Conservation (phyloP, 2,797 vertebrate genomes). For the Loriculus beryllinus region DNA sequence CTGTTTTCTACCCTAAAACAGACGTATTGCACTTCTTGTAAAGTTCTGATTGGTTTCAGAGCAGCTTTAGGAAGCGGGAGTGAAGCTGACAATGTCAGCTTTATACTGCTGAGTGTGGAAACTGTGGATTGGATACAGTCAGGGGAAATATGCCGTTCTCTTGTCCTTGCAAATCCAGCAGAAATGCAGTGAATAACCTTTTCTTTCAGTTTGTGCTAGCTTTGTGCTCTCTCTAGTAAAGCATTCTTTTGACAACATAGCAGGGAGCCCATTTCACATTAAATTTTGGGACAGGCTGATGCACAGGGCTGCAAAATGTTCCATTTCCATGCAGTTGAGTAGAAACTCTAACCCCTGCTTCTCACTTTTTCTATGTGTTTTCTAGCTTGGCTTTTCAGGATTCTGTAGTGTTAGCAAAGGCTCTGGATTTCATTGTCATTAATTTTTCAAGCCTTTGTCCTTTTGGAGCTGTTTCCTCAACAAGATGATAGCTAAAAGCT, state of each 20-base stretch:
- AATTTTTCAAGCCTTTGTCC: background rate
- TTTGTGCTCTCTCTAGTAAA: background rate
- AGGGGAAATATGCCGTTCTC: background rate
- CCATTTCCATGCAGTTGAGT: fast-evolving
- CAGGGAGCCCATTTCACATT: background rate
- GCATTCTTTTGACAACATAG: background rate
- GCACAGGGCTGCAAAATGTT: background rate
- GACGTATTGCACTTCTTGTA: background rate
- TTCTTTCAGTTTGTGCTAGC: background rate
- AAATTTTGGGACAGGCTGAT: background rate
- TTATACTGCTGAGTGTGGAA: background rate
- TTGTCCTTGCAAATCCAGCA: background rate
- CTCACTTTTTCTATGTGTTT: background rate
- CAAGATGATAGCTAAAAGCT: background rate
- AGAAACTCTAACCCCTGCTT: background rate
- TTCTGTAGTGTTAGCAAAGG: background rate
- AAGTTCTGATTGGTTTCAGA: background rate
- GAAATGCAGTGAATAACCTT: background rate
- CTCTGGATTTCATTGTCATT: background rate
- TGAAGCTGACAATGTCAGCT: background rate
- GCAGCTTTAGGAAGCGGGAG: background rate
- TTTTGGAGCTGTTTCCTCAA: background rate
- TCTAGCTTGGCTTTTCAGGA: background rate
- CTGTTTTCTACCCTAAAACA: background rate
- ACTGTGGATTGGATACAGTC: background rate